phyloP scores from a whole-genome alignment of 1,140 invertebrate species.

The Halesus radiatus region DNA sequence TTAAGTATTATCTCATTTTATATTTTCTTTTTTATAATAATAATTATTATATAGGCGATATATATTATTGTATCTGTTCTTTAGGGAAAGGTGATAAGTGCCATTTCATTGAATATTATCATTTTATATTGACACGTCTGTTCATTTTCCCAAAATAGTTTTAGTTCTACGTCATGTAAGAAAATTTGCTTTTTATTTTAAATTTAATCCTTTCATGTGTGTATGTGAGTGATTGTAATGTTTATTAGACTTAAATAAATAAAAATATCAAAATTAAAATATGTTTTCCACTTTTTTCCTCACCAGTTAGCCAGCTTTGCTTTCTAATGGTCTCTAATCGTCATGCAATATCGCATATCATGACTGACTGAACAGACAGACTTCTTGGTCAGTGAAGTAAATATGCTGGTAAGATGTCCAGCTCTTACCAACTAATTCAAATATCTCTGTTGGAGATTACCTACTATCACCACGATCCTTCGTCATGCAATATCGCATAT shows the following conservation, averaged over 20 bases:
- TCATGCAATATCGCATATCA: too few relatives aligned
- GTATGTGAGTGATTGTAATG: constrained; percentile 58
- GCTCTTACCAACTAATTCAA: too few relatives aligned
- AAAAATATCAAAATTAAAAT: constrained; percentile 38
- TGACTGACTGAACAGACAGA: too few relatives aligned
- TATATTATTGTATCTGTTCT: constrained; percentile 23
- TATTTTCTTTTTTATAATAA: constrained; percentile 13
- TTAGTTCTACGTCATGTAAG: constrained; percentile 22
- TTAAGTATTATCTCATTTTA: constrained; percentile 33
- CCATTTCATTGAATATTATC: constrained; percentile 37
- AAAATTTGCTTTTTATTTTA: constrained; percentile 49
- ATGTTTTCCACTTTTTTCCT: not conserved
- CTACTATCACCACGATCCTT: too few relatives aligned
- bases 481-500: too few relatives aligned
- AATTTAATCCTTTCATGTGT: constrained; percentile 57
- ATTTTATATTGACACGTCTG: constrained; percentile 20
- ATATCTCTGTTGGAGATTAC: too few relatives aligned
- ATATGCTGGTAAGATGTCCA: too few relatives aligned
- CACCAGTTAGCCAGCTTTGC: not conserved
- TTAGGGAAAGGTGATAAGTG: constrained; percentile 45
- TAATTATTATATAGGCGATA: constrained; percentile 37
- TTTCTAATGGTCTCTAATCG: too few relatives aligned
- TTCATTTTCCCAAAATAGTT: constrained; percentile 38
- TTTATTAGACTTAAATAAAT: constrained; percentile 56
- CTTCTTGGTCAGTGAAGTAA: too few relatives aligned